Percentiles rank a stretch among this genome's conserved stretches.
Evolutionary conservation across 2,113 vertebrate species (phyloP).

Genomic region (Notarius lentiginosus): DNA sequence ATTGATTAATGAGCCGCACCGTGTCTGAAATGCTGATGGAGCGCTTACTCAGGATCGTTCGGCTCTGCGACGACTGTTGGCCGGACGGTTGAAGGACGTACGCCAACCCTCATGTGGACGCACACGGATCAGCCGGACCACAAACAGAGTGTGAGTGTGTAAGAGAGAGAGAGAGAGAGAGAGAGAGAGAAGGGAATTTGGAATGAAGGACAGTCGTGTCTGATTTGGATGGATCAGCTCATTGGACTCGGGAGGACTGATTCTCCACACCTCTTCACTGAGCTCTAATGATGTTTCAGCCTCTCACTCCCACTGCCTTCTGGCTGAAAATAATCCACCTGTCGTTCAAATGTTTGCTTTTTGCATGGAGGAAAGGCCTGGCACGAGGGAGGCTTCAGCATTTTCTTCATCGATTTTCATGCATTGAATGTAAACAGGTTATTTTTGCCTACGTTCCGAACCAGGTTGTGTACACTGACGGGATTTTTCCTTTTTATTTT

Average conservation of each 20-base stretch:
- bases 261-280: conserved; percentile 37
- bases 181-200: background rate
- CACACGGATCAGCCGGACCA: conserved; percentile 12
- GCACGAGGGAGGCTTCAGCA: background rate
- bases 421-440: background rate
- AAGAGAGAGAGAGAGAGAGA: background rate
- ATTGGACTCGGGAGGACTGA: conserved; percentile 11
- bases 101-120: background rate
- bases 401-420: conserved; percentile 2
- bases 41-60: background rate
- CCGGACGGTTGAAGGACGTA: background rate
- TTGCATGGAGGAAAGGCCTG: background rate
- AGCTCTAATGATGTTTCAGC: conserved; percentile 22
- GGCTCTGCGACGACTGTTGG: background rate
- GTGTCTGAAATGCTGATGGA: background rate
- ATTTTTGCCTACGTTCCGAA: background rate
- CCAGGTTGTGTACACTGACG: background rate
- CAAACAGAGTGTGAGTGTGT: background rate
- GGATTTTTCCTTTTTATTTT: background rate
- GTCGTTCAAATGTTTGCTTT: conserved; percentile 25
- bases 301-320: conserved; percentile 10
- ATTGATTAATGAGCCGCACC: background rate
- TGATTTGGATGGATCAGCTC: conserved; percentile 24
- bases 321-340: conserved; percentile 34
- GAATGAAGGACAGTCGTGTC: conserved; percentile 23